These are phyloP conservation scores for Orchestia grillus DNA, from an alignment of 1,140 invertebrate species.

Conservation along the genomic window DNA sequence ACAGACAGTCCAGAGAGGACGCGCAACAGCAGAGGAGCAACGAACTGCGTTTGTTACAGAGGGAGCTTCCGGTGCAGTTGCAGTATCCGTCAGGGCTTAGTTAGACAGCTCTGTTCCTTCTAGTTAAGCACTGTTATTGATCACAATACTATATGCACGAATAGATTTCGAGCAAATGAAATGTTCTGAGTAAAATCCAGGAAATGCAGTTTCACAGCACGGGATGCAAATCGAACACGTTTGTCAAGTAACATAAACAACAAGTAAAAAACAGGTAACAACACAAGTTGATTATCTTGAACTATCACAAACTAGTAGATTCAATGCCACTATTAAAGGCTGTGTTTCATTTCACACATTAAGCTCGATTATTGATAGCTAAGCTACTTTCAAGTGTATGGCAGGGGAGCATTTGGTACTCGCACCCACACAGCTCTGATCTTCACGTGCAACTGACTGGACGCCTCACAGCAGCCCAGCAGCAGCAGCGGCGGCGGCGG, in stretches of 20 bases:
- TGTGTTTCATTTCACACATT: slow-evolving; percentile 25
- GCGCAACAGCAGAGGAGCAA: neutral
- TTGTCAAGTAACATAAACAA: slow-evolving; percentile 25
- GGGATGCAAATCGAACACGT: neutral
- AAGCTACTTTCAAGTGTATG: neutral
- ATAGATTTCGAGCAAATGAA: neutral
- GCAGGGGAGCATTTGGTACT: slow-evolving; percentile 15
- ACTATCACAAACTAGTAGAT: slow-evolving; percentile 41
- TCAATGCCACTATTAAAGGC: slow-evolving; percentile 23
- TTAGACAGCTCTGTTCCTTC: neutral
- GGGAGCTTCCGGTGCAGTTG: slow-evolving; percentile 18
- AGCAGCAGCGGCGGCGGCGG: neutral
- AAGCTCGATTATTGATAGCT: slow-evolving; percentile 24
- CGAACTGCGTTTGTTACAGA: neutral
- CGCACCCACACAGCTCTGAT: slow-evolving; percentile 25
- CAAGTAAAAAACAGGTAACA: slow-evolving; percentile 25
- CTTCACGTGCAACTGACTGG: slow-evolving; percentile 48
- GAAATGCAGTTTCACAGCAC: slow-evolving; percentile 24
- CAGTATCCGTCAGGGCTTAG: slow-evolving; percentile 13
- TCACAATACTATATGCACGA: neutral
- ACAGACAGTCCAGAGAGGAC: neutral
- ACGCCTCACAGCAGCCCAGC: neutral
- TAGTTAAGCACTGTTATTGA: neutral
- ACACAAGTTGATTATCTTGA: slow-evolving; percentile 52
- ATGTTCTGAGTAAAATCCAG: neutral